These are phyloP conservation scores for Micromussa lordhowensis DNA, from an alignment of 92 coral and sea anemone species.

Conservation along the genomic window DNA sequence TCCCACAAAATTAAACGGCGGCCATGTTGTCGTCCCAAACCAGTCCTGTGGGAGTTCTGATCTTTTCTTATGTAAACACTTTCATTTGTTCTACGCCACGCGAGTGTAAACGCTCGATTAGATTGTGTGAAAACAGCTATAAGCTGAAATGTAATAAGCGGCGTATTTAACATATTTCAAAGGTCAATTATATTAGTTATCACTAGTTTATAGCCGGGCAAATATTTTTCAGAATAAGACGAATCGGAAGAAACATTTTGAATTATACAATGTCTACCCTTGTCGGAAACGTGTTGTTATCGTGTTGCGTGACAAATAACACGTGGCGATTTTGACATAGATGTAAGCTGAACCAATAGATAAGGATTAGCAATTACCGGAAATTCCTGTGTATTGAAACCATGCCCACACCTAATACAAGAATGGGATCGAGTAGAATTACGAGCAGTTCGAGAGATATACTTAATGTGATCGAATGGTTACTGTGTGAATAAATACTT, in stretches of 20 bases:
- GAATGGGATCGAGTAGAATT: slow-evolving; percentile 18
- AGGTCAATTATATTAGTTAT: background rate
- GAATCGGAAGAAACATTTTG: too few relatives aligned
- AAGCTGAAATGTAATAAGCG: background rate
- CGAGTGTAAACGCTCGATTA: too few relatives aligned
- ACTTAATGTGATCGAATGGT: slow-evolving; percentile 19
- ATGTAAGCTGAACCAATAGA: slow-evolving; percentile 32
- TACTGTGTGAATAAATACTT: slow-evolving; percentile 16
- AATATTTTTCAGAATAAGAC: too few relatives aligned
- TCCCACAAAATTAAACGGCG: too few relatives aligned
- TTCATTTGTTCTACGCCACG: too few relatives aligned
- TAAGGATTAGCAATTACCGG: slow-evolving; percentile 24
- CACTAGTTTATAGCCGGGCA: background rate
- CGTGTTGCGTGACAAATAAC: slow-evolving; percentile 17
- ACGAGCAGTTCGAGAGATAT: slow-evolving; percentile 1
- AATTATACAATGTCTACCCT: too few relatives aligned
- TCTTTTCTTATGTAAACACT: too few relatives aligned
- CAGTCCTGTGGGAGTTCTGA: too few relatives aligned
- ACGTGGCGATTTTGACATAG: slow-evolving; percentile 10
- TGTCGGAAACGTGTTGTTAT: slow-evolving; percentile 18
- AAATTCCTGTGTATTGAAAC: slow-evolving; percentile 20
- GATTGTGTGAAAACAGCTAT: too few relatives aligned
- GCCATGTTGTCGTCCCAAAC: too few relatives aligned
- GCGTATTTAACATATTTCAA: background rate
- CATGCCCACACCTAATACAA: background rate